A percentile compares a stretch with the other conserved stretches of the same genome.
Conservation (phyloP, 2,113 vertebrate species). For the Xenopus laevis region DNA sequence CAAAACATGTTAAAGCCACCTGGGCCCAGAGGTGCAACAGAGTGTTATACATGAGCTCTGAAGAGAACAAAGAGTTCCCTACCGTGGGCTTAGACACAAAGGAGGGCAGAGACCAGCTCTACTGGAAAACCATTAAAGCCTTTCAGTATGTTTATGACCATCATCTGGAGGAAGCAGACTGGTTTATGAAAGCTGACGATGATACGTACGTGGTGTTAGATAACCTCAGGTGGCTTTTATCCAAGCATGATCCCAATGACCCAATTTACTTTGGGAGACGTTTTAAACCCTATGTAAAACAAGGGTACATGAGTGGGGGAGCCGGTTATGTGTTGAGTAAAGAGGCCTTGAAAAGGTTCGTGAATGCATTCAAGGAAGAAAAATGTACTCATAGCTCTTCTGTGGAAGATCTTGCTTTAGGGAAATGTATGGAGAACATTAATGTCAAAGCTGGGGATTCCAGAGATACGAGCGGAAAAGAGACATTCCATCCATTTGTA, state of each 20-base stretch:
- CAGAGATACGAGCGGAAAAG: slow-evolving; percentile 71
- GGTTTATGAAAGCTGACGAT: slow-evolving; percentile 91
- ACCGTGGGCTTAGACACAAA: slow-evolving; percentile 79
- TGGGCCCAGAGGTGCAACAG: slow-evolving; percentile 81
- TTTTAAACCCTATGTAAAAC: slow-evolving; percentile 75
- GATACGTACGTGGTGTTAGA: slow-evolving; percentile 83
- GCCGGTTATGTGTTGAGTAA: slow-evolving; percentile 87
- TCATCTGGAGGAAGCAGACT: slow-evolving; percentile 80
- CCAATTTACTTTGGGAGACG: slow-evolving; percentile 81
- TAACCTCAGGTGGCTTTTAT: slow-evolving; percentile 77
- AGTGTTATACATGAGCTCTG: slow-evolving; percentile 85
- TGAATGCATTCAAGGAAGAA: slow-evolving; percentile 71
- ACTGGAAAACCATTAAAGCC: slow-evolving; percentile 90
- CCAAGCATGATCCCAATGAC: slow-evolving; percentile 66
- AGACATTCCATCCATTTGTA: slow-evolving; percentile 81
- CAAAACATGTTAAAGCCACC: slow-evolving; percentile 76
- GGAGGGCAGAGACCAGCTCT: slow-evolving; percentile 84
- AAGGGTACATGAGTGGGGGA: slow-evolving; percentile 90
- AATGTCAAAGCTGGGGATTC: slow-evolving; percentile 78
- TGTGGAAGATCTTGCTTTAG: slow-evolving; percentile 81
- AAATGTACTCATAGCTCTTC: slow-evolving; percentile 75
- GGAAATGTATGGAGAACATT: slow-evolving; percentile 82
- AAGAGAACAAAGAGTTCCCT: slow-evolving; percentile 77
- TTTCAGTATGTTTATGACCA: slow-evolving; percentile 82
- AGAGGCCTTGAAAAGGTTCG: slow-evolving; percentile 79